These are phyloP conservation scores for Petrocephalus schoutedeni DNA, from an alignment of 2,797 vertebrate genomes.

Conservation along the genomic window DNA sequence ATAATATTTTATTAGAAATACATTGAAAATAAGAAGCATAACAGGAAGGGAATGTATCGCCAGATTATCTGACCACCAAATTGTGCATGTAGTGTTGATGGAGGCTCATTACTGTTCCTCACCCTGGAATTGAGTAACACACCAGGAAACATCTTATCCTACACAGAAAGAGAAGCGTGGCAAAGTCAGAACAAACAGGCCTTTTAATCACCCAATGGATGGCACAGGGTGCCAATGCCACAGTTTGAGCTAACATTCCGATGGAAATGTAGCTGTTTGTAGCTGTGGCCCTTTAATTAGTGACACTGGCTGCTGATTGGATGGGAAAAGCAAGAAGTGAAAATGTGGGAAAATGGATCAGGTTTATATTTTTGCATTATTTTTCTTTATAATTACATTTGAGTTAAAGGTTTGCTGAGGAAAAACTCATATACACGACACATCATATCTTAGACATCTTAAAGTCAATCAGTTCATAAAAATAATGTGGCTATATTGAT, in stretches of 20 bases:
- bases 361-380: not conserved
- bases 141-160: not conserved
- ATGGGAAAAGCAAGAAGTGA: not conserved
- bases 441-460: not conserved
- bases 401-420: not conserved
- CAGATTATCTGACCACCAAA: not conserved
- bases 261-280: not conserved
- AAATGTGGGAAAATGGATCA: not conserved
- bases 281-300: not conserved
- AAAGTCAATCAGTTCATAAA: not conserved
- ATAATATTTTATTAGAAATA: slow-evolving; percentile 28
- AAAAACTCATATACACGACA: not conserved
- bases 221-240: not conserved
- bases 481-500: not conserved
- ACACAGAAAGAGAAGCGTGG: not conserved
- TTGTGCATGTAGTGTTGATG: not conserved
- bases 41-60: not conserved
- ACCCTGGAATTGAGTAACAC: not conserved
- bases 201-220: not conserved
- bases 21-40: slow-evolving; percentile 23
- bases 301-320: not conserved
- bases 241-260: not conserved
- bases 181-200: not conserved
- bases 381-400: not conserved
- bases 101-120: not conserved